phyloP scores from a whole-genome alignment of 2,888 invertebrate genomes.

The Diaphora mendica region DNA sequence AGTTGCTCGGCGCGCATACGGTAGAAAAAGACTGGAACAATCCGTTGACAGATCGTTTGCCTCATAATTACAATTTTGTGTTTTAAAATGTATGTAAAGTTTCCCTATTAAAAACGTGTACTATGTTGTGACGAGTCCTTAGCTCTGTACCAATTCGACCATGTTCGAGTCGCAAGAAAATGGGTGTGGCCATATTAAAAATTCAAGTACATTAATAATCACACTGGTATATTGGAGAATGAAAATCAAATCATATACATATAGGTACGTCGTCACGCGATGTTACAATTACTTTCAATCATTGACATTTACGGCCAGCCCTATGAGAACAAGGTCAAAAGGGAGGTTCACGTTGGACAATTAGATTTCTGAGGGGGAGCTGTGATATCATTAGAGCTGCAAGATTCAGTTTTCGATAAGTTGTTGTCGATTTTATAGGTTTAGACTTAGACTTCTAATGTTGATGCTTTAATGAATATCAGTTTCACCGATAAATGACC shows the following conservation, averaged over 20 bases:
- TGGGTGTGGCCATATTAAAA: no score
- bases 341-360: slow-evolving; percentile 18
- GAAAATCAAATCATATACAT: slow-evolving; percentile 20
- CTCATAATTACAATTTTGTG: no score
- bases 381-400: slow-evolving; percentile 8
- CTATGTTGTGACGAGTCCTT: no score
- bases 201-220: neutral
- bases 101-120: no score
- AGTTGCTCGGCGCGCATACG: no score
- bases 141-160: no score
- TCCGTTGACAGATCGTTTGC: no score
- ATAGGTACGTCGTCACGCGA: slow-evolving; percentile 34
- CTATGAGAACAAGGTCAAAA: slow-evolving; percentile 38
- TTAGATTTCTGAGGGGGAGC: slow-evolving; percentile 12
- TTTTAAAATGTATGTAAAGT: no score
- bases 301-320: slow-evolving; percentile 39
- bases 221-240: slow-evolving; percentile 4
- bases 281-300: slow-evolving; percentile 39
- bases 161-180: no score
- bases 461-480: neutral
- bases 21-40: no score
- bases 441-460: neutral
- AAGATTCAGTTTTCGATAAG: slow-evolving; percentile 6
- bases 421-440: slow-evolving; percentile 5
- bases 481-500: slow-evolving; percentile 3